These are phyloP conservation scores for Zhengitettix transpicula DNA, from an alignment of 2,888 invertebrate genomes.

Conservation along the genomic window DNA sequence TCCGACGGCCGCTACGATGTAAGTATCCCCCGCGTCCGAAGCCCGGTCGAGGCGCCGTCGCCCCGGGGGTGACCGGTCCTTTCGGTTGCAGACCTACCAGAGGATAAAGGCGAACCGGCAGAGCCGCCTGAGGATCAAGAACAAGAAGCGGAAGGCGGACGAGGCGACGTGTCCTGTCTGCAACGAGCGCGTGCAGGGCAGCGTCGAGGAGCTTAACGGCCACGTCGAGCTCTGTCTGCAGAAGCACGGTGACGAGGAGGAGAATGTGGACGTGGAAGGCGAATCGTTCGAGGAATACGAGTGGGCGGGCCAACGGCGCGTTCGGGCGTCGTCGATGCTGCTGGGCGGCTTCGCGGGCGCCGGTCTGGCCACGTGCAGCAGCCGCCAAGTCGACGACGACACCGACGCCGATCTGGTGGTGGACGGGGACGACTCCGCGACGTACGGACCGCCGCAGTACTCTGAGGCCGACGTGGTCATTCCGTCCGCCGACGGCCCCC, in stretches of 20 bases:
- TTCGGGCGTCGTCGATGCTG: conserved; percentile 53
- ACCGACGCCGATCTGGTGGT: conserved; percentile 61
- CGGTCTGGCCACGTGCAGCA: conserved; percentile 26
- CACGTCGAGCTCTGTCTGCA: conserved; percentile 55
- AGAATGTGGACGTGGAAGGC: conserved; percentile 69
- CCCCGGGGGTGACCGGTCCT: background rate
- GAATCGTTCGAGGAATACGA: conserved; percentile 36
- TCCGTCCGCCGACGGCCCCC: conserved; percentile 28
- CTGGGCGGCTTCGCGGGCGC: conserved; percentile 41
- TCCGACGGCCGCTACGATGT: conserved; percentile 51
- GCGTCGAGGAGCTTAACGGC: conserved; percentile 50
- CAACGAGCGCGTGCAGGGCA: conserved; percentile 43
- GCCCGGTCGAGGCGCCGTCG: too few species aligned
- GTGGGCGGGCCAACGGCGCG: conserved; percentile 69
- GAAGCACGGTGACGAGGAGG: conserved; percentile 50
- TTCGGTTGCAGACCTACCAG: conserved; percentile 41
- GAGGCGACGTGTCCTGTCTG: conserved; percentile 69
- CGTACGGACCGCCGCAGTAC: conserved; percentile 77
- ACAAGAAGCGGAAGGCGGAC: conserved; percentile 48
- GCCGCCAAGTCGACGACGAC: conserved; percentile 29
- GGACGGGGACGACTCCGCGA: conserved; percentile 69
- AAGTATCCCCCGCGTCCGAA: conserved; percentile 13
- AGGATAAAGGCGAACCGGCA: conserved; percentile 58
- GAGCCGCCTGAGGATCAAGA: conserved; percentile 46
- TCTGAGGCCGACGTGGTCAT: conserved; percentile 53